These are phyloP conservation scores for Paracentrotus lividus DNA, from an alignment of 53 echinoderm and acorn worm genomes.

Conservation along the genomic window DNA sequence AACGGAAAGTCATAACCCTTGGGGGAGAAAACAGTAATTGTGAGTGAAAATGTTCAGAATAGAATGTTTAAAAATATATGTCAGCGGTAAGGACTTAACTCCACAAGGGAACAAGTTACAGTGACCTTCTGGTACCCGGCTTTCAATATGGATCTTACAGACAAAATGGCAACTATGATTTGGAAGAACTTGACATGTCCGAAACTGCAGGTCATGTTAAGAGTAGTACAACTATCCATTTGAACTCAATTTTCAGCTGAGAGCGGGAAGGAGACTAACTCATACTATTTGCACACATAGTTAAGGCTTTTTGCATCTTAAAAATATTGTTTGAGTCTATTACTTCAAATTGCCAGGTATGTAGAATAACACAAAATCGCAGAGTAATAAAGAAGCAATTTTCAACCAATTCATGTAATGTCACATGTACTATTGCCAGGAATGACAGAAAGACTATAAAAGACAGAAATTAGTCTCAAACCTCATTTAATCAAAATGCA, in stretches of 20 bases:
- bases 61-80: background rate
- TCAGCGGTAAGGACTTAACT: background rate
- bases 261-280: background rate
- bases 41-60: background rate
- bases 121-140: background rate
- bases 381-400: background rate
- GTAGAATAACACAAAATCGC: background rate
- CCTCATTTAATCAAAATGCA: slow-evolving; percentile 24
- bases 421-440: background rate
- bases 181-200: background rate
- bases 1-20: slow-evolving; percentile 23
- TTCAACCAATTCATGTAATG: background rate
- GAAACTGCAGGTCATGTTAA: background rate
- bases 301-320: background rate
- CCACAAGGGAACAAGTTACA: background rate
- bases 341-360: background rate
- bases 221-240: background rate
- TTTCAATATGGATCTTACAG: background rate
- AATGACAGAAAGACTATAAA: background rate
- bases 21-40: background rate
- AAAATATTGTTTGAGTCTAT: background rate
- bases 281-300: background rate
- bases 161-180: background rate
- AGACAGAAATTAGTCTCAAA: background rate
- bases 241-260: too few species aligned